Conservation (phyloP, 1,140 invertebrate species). For the Gerris buenoi region DNA sequence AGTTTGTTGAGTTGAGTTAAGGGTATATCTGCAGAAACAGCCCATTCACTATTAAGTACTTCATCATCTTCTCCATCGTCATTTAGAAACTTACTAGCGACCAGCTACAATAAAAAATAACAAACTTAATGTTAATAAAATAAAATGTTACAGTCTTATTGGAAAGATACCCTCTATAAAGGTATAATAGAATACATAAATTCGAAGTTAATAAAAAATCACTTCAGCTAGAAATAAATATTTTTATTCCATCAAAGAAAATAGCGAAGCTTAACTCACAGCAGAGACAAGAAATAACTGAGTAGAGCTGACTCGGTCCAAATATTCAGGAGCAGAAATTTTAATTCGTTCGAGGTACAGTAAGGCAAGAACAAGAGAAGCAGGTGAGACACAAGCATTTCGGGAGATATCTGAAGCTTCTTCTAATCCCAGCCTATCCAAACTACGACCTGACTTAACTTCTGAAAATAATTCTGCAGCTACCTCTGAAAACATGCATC, state of each 20-base stretch:
- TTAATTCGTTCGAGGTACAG: conserved; percentile 76
- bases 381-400: conserved; percentile 71
- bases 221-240: background rate
- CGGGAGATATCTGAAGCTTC: conserved; percentile 60
- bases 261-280: conserved; percentile 50
- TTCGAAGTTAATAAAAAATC: conserved; percentile 3
- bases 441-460: conserved; percentile 43
- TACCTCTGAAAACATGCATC: conserved; percentile 46
- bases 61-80: conserved; percentile 82
- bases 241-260: background rate
- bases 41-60: conserved; percentile 80
- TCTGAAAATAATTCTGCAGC: conserved; percentile 67
- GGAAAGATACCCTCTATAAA: conserved; percentile 5
- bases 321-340: conserved; percentile 62
- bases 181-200: conserved; percentile 11
- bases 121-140: conserved; percentile 6
- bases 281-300: conserved; percentile 84
- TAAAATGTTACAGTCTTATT: conserved; percentile 1
- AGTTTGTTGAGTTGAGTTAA: conserved; percentile 60
- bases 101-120: conserved; percentile 51
- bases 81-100: conserved; percentile 85
- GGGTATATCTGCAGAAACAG: conserved; percentile 56
- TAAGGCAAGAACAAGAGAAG: conserved; percentile 62
- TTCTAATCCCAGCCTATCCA: conserved; percentile 63
- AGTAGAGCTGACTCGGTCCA: conserved; percentile 61